These are phyloP conservation scores for Acleris holmiana DNA, from an alignment of 2,888 invertebrate species.

Conservation along the genomic window DNA sequence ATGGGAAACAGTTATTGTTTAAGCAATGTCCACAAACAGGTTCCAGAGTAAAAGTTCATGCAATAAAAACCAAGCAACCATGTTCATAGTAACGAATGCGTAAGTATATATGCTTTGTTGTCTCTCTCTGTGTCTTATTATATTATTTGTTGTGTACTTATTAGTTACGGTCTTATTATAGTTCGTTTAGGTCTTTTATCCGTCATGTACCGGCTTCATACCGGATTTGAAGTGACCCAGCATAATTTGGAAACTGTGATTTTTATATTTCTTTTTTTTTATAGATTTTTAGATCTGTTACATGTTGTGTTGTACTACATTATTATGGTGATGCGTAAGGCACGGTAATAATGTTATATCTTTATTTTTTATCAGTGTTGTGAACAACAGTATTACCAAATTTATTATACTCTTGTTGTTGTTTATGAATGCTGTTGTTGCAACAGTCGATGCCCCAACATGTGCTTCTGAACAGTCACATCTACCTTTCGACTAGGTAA, in stretches of 20 bases:
- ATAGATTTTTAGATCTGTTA: slow-evolving; percentile 79
- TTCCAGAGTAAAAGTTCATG: neutral
- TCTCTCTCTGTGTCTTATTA: slow-evolving; percentile 75
- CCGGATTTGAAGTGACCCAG: slow-evolving; percentile 81
- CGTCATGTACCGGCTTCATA: slow-evolving; percentile 67
- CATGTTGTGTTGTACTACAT: slow-evolving; percentile 78
- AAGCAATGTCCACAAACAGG: neutral
- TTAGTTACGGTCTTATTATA: slow-evolving; percentile 72
- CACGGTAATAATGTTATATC: slow-evolving; percentile 41
- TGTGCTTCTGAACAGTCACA: slow-evolving; percentile 66
- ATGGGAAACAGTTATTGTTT: too few relatives aligned
- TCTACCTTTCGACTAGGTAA: slow-evolving; percentile 40
- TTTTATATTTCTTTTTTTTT: slow-evolving; percentile 79
- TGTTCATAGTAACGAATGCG: slow-evolving; percentile 69
- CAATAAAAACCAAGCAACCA: slow-evolving; percentile 51
- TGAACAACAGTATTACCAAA: slow-evolving; percentile 59
- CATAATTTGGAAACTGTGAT: slow-evolving; percentile 84
- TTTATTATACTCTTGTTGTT: slow-evolving; percentile 50
- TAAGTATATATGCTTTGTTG: slow-evolving; percentile 76
- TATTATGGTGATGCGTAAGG: slow-evolving; percentile 52
- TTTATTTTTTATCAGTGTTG: slow-evolving; percentile 49
- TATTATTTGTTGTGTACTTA: slow-evolving; percentile 79
- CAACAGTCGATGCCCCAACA: slow-evolving; percentile 69
- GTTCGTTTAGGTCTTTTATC: slow-evolving; percentile 66
- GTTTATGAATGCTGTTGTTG: slow-evolving; percentile 56